phyloP scores from a whole-genome alignment of 2,888 invertebrate genomes.

The Agonum fuliginosum region DNA sequence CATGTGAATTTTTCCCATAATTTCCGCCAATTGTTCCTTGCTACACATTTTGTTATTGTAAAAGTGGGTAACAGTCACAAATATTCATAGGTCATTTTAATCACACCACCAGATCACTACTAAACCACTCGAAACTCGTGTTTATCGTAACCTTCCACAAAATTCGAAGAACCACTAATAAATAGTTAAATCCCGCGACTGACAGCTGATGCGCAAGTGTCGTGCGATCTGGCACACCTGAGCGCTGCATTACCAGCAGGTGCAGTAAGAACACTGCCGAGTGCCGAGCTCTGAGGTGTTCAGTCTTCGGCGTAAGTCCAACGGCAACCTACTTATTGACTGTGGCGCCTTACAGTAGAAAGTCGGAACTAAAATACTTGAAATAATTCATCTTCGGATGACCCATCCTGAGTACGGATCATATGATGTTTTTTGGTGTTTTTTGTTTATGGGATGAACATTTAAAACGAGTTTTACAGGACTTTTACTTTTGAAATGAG shows the following conservation, averaged over 20 bases:
- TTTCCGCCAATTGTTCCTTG: constrained; percentile 82
- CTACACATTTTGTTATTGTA: constrained; percentile 76
- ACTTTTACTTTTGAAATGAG: constrained; percentile 32
- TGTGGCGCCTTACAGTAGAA: constrained; percentile 49
- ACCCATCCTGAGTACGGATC: constrained; percentile 34
- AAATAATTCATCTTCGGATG: constrained; percentile 30
- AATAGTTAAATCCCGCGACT: not conserved
- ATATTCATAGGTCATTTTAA: not conserved
- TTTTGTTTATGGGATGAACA: not conserved
- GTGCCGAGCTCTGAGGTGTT: not conserved
- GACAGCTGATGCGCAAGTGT: not conserved
- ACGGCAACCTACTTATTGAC: constrained; percentile 49
- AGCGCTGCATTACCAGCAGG: constrained; percentile 23
- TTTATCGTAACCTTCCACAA: not conserved
- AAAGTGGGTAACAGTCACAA: not conserved
- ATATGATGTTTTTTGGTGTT: not conserved
- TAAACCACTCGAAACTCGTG: not conserved
- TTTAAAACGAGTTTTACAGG: constrained; percentile 20
- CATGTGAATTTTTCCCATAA: constrained; percentile 85
- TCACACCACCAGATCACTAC: not conserved
- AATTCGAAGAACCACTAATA: not conserved
- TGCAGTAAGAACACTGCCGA: constrained; percentile 11
- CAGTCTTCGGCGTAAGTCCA: not conserved
- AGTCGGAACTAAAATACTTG: constrained; percentile 51
- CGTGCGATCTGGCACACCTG: constrained; percentile 38